phyloP scores from a whole-genome alignment of 2,113 vertebrate species.

The Chinchilla lanigera region DNA sequence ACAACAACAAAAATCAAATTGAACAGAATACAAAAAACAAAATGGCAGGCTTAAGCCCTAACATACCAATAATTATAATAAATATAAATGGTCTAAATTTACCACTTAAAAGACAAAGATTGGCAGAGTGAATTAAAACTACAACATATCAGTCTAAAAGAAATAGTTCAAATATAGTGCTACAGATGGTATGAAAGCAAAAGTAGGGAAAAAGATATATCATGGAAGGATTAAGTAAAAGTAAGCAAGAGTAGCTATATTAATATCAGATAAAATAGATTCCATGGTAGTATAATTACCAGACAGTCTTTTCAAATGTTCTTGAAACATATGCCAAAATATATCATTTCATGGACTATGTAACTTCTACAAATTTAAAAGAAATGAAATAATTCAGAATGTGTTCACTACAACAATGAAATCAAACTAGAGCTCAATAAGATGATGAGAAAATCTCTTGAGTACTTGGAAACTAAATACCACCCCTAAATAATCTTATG shows the following conservation, averaged over 20 bases:
- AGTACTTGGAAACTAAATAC: background rate
- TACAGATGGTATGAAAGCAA: background rate
- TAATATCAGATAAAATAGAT: background rate
- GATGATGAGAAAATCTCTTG: background rate
- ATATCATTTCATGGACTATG: background rate
- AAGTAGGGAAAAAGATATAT: background rate
- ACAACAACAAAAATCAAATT: background rate
- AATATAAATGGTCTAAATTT: constrained; percentile 47
- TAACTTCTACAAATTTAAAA: background rate
- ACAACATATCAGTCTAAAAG: background rate
- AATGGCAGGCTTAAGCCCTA: background rate
- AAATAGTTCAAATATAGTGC: background rate
- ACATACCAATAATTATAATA: constrained; percentile 36
- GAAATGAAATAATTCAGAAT: background rate
- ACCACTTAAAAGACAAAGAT: background rate
- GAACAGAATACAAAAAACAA: constrained; percentile 33
- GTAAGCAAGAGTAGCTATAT: background rate
- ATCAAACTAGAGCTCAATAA: constrained; percentile 17
- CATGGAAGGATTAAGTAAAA: background rate
- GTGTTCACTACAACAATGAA: background rate
- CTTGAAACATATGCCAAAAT: background rate
- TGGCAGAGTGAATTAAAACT: background rate
- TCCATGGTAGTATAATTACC: background rate
- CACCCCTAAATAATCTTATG: constrained; percentile 8
- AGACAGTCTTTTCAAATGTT: background rate